phyloP scores from a whole-genome alignment of 2,113 vertebrate genomes.

The Vulpes ferrilata region DNA sequence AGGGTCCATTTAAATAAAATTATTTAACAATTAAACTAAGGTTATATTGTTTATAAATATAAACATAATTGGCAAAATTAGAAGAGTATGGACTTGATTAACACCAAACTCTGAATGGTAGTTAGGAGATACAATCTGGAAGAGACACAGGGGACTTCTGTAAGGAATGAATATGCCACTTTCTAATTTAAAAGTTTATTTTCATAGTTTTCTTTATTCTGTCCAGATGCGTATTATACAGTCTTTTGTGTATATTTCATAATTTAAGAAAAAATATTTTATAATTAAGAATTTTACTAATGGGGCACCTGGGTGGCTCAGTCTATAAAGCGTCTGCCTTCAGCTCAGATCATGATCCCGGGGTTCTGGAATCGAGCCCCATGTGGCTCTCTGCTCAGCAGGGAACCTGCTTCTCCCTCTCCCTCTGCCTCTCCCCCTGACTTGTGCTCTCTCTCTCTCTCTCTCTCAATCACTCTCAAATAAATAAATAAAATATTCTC shows the following conservation, averaged over 20 bases:
- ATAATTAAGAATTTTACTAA: background rate
- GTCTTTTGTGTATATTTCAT: background rate
- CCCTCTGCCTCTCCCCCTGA: too few species aligned
- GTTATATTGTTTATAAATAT: background rate
- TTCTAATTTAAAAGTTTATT: background rate
- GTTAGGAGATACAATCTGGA: background rate
- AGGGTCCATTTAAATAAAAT: background rate
- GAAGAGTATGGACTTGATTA: background rate
- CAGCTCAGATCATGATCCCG: too few species aligned
- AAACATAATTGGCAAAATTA: background rate
- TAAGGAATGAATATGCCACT: background rate
- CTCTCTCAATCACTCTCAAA: too few species aligned
- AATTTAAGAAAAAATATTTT: background rate
- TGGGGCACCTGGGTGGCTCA: too few species aligned
- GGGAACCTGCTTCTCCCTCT: too few species aligned
- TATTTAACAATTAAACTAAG: background rate
- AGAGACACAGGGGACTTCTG: background rate
- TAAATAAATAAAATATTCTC: too few species aligned
- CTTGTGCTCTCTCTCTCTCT: too few species aligned
- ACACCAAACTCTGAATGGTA: background rate
- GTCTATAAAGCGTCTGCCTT: too few species aligned
- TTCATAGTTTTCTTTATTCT: background rate
- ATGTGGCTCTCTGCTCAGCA: too few species aligned
- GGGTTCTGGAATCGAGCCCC: too few species aligned
- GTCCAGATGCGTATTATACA: background rate